Base-by-base conservation (phyloP, 2,797 vertebrate genomes). In the Phoxinus dragarum region DNA sequence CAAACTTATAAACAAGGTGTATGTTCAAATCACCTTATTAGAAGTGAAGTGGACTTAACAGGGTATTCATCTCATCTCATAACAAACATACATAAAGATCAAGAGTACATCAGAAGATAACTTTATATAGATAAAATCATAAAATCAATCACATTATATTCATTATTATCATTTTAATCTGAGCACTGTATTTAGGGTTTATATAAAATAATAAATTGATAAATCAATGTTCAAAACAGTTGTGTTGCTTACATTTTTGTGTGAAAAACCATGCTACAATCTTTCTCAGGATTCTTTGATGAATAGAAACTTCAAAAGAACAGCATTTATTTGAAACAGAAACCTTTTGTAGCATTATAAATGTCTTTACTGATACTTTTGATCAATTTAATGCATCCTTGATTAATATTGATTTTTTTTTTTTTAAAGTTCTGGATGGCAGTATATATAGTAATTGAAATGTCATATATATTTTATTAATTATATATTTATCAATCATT, bases 1-100 rank as follows among this genome's bases (percentile, higher is more conserved):
- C 56, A 81, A 27, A 86, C 66, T 66, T 23, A 12, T 14, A 73
- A 16, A 80, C 27, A 44, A 54, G 34, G 49, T 49, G 21, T 54
- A 34, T 52, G 31, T 36, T 75, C 9, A 75, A 74, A 52, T 74
- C 27, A 8, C 40, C 69, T 27, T 3, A 69, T 69, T 68, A 71
- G 38, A 67, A 36, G 66, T 68, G 34, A 38, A 40, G 36, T 40
- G 36, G 36, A 69, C 36, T 6, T 68, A 17, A 38, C 34, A 21
- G 34, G 9, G 67, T 11, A 69, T 23, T 56, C 8, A 56, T 21
- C 19, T 21, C 7, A 54, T 56, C 54, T 56, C 21, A 56, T 23
- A 23, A 23, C 21, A 56, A 56, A 56, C 54, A 56, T 27, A 10
- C 21, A 56, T 23, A 23, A 3, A 23, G 1, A 10, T 23, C 8